phyloP scores from a whole-genome alignment of 2,113 vertebrate genomes.

The Pseudopipra pipra region DNA sequence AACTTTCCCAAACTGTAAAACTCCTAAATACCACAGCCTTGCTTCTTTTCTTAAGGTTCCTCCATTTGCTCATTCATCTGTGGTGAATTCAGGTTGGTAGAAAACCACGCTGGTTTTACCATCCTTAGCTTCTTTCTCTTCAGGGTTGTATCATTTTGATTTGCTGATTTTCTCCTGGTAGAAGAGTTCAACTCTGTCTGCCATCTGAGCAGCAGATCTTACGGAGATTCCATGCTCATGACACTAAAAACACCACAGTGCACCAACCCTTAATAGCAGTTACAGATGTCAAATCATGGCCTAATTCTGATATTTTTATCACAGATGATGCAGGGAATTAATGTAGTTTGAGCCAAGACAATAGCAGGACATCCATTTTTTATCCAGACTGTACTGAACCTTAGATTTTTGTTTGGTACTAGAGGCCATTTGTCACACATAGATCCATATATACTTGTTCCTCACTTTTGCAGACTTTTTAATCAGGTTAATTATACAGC shows the following conservation, averaged over 20 bases:
- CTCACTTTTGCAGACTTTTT: neutral
- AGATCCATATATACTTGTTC: neutral
- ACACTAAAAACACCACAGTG: neutral
- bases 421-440: neutral
- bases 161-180: neutral
- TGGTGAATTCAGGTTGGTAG: neutral
- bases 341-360: neutral
- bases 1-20: neutral
- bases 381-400: neutral
- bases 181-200: neutral
- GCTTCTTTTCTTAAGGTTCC: neutral
- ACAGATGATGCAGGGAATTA: neutral
- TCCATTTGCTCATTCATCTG: neutral
- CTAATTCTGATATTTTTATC: neutral
- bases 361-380: neutral
- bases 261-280: neutral
- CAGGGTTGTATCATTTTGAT: neutral
- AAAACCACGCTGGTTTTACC: neutral
- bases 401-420: neutral
- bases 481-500: neutral
- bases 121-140: neutral
- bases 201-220: neutral
- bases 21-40: neutral
- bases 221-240: neutral
- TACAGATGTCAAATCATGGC: neutral